Base-by-base conservation (phyloP, 2,888 invertebrate genomes). In the Dynastes tityus region DNA sequence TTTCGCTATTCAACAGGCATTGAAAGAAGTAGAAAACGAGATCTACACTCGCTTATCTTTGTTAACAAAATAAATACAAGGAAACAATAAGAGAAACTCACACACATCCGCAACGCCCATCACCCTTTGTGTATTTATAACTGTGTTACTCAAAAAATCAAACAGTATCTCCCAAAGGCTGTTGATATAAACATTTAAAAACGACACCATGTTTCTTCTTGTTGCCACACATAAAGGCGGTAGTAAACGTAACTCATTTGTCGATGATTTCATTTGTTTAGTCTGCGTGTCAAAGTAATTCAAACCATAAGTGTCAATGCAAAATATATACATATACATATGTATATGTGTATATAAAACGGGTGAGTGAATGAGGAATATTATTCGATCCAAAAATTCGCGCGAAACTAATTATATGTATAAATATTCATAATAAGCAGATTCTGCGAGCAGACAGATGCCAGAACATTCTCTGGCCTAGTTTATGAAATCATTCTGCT, bases 241-340 rank as follows among this genome's bases (percentile, higher is more conserved):
- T 22, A 45, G 45, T 45, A 55, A 55, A 55, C 16, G 16, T 55
- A 55, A 55, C 22, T 55, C 22, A 55, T 55, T 55, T 55, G 55
- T 6, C 22, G 55, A 55, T 64, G 64, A 64, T 37, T 64, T 37
- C 37, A 64, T 64, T 64, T 64, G 64, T 64, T 64, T 64, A 64
- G 64, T 64, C 64, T 64, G n/a, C 22, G 55, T 5, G 55, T 55
- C 16, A 55, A 22, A 55, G 55, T 55, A 55, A 55, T 55, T 55
- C 55, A 55, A 22, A 22, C 55, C 45, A 45, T 45, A 45, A 45
- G 45, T 45, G 11, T 45, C 55, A 55, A 55, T 55, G 22, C n/a
- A 5, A 16, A 55, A 22, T 22, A 55, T 22, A 55, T 55, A 55
- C 16, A 55, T 22, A 11, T 8, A 9, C 8, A 45, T 5, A 37